Evolutionary conservation across 2,797 vertebrate genomes (phyloP).

Genomic region (Bradypodion pumilum): DNA sequence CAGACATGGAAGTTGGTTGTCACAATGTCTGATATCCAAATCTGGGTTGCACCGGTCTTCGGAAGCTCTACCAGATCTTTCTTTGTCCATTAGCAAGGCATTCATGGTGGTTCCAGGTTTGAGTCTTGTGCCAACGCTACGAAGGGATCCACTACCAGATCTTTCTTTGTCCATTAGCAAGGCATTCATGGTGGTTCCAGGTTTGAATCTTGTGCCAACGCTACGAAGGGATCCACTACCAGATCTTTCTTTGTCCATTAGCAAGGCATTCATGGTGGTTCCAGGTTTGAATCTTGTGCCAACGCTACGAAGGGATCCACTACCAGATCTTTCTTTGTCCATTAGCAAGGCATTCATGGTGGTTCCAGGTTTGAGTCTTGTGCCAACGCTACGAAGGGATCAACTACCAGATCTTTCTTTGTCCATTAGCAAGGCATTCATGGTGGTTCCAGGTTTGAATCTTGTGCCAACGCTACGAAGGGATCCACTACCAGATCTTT

Average conservation of each 20-base stretch:
- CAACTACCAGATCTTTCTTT: too few species aligned
- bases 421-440: too few species aligned
- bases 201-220: neutral
- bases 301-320: too few species aligned
- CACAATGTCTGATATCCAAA: neutral
- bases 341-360: neutral
- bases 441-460: too few species aligned
- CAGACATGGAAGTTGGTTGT: neutral
- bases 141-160: too few species aligned
- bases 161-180: neutral
- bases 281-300: neutral
- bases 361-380: neutral
- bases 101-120: neutral
- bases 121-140: neutral
- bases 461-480: too few species aligned
- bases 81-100: neutral
- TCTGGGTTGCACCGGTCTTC: neutral
- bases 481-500: too few species aligned
- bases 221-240: too few species aligned
- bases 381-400: too few species aligned
- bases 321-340: neutral
- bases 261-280: neutral
- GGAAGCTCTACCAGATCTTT: neutral
- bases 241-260: neutral
- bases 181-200: neutral